A percentile compares a stretch with the other conserved stretches of the same genome.
Evolutionary conservation across 2,797 vertebrate genomes (phyloP).

Genomic region (Apodemus agrarius): DNA sequence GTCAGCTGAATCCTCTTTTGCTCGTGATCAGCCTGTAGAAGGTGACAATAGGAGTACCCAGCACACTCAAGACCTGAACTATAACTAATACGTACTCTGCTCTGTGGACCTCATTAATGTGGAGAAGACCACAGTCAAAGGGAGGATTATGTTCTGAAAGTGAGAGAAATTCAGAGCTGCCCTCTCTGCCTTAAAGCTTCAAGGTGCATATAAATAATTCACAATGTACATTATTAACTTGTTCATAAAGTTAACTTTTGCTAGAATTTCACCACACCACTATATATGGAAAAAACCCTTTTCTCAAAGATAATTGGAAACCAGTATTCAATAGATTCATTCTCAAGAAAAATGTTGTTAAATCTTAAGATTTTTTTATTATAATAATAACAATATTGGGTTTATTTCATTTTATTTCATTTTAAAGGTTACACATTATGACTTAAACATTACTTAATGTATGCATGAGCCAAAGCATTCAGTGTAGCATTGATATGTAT

Average conservation of each 20-base stretch:
- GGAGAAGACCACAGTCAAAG: conserved; percentile 50
- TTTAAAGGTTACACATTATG: neutral
- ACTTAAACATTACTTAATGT: neutral
- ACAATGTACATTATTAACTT: conserved; percentile 76
- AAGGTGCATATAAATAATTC: conserved; percentile 78
- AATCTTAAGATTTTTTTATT: conserved; percentile 7
- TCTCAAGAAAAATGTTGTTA: conserved; percentile 40
- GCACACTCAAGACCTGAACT: conserved; percentile 28
- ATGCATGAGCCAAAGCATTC: neutral
- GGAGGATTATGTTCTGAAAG: conserved; percentile 56
- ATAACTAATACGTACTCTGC: conserved; percentile 36
- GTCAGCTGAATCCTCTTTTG: conserved; percentile 19
- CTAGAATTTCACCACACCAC: conserved; percentile 41
- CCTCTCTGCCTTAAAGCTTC: conserved; percentile 71
- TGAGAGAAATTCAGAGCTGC: conserved; percentile 54
- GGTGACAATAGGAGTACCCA: conserved; percentile 15
- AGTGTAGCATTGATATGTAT: neutral
- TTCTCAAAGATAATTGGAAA: conserved; percentile 66
- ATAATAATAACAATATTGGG: conserved; percentile 25
- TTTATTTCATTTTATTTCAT: neutral
- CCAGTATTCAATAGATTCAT: conserved; percentile 23
- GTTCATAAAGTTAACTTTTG: conserved; percentile 76
- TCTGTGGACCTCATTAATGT: conserved; percentile 65
- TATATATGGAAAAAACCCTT: conserved; percentile 41
- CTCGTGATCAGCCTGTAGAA: neutral